phyloP scores from a whole-genome alignment of 2,888 invertebrate species.

The Megamerina dolium region DNA sequence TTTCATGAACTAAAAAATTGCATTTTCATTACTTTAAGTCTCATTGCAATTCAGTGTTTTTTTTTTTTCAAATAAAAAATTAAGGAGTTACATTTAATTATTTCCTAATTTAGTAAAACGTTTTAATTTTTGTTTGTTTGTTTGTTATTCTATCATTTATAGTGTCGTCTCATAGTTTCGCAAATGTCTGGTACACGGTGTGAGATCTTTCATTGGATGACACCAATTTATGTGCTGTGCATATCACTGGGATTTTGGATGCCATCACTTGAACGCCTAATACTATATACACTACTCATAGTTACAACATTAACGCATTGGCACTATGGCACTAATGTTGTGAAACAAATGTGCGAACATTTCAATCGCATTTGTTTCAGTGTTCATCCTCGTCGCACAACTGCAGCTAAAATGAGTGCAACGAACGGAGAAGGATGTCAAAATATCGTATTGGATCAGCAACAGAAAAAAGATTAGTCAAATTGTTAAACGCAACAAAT shows the following conservation, averaged over 20 bases:
- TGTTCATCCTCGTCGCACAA: constrained; percentile 39
- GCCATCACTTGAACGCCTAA: constrained; percentile 57
- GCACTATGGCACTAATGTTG: constrained; percentile 89
- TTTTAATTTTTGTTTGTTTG: not conserved
- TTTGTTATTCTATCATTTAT: constrained; percentile 30
- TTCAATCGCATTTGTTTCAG: constrained; percentile 84
- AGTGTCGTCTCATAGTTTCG: constrained; percentile 95
- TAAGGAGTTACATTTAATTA: too few relatives aligned
- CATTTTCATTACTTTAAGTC: too few relatives aligned
- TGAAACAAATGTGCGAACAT: constrained; percentile 92
- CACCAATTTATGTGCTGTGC: constrained; percentile 39
- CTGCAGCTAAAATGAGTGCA: too few relatives aligned
- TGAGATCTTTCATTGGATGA: constrained; percentile 60
- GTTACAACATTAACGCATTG: constrained; percentile 73
- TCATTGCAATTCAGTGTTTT: too few relatives aligned
- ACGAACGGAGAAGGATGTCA: not conserved
- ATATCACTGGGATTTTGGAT: constrained; percentile 39
- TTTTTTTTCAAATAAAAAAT: too few relatives aligned
- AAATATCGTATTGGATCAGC: constrained; percentile 2
- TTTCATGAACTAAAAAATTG: too few relatives aligned
- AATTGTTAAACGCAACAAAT: too few relatives aligned
- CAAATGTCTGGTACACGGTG: constrained; percentile 95
- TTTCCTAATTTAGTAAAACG: too few relatives aligned
- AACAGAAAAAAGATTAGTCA: too few relatives aligned
- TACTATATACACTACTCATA: constrained; percentile 68